Percentiles rank a stretch among this genome's conserved stretches.
Evolutionary conservation across 2,888 invertebrate genomes (phyloP).

Genomic region (Mimas tiliae): DNA sequence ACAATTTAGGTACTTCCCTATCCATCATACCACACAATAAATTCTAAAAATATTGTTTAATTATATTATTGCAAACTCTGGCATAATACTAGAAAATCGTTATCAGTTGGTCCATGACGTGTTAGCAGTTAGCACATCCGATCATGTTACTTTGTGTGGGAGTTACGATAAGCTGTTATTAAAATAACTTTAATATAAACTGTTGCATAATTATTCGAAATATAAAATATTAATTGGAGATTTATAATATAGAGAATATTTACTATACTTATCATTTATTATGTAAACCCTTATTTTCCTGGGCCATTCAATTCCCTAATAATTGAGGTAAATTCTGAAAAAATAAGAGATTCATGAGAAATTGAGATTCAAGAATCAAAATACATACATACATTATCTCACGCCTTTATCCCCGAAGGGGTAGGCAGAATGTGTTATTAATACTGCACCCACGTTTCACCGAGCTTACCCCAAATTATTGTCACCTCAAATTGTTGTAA

Average conservation of each 20-base stretch:
- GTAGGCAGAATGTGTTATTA: no score
- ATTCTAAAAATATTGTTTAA: neutral
- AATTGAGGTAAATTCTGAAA: neutral
- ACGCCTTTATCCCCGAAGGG: no score
- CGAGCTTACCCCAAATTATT: neutral
- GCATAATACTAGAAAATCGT: conserved; percentile 2
- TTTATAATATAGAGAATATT: neutral
- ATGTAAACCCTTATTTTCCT: conserved; percentile 5
- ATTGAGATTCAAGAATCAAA: neutral
- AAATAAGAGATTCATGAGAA: neutral
- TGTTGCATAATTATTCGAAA: no score
- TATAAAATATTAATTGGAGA: neutral
- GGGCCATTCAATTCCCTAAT: neutral
- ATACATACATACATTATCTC: no score
- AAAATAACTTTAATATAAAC: neutral
- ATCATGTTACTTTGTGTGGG: neutral
- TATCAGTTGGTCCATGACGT: conserved; percentile 6
- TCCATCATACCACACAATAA: neutral
- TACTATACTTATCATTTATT: neutral
- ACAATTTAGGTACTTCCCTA: no score
- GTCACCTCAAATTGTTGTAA: conserved; percentile 19
- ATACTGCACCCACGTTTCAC: no score
- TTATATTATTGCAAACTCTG: neutral
- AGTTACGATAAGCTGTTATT: neutral
- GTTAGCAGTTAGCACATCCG: no score